Base-by-base conservation (phyloP, 2,888 invertebrate species). In the Agapetus fuscipes region DNA sequence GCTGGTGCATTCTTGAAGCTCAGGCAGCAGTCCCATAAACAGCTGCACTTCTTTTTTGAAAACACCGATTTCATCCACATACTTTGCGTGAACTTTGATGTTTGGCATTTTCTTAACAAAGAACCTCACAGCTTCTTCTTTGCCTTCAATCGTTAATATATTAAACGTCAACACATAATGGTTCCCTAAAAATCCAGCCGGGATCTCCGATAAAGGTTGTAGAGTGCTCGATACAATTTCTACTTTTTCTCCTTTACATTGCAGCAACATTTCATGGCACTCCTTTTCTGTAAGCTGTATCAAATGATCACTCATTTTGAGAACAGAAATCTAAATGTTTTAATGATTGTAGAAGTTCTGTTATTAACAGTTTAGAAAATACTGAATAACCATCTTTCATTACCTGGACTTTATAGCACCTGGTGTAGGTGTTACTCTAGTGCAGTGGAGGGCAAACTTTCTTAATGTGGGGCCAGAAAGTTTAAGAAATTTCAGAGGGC, bases 31-130 rank as follows among this genome's bases (percentile, higher is more conserved):
- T 28, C 54, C 49, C 28, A 53, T 46, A 45, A 56, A 58, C 5
- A 57, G 24, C 2, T 49, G 24, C 3, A 45, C 50, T 51, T 59
- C 58, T 48, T 59, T 59, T 35, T 46, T 49, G 37, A 53, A 54
- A 2, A 47, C 48, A 10, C 48, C 50, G 30, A 48, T 47, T 29
- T 37, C 46, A 14, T 47, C 32, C 3, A 51, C 39, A 14, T 51
- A 39, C 5, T 51, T 45, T 20, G 34, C 43, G 6, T 48, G 48
- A 6, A 41, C 31, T 9, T 38, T 34, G 14, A 42, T 41, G 24
- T 40, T 42, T 1, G 54, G 54, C 17, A 49, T 33, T 11, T 46
- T 51, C 41, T 56, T 56, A 3, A 50, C 45, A 32, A 56, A 56
- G 20, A 52, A 52, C 29, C 46, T 41, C 24, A 52, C 34, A 5